Percentiles rank a stretch among this genome's conserved stretches.
Conservation (phyloP, 2,113 vertebrate genomes). For the Nematolebias whitei region DNA sequence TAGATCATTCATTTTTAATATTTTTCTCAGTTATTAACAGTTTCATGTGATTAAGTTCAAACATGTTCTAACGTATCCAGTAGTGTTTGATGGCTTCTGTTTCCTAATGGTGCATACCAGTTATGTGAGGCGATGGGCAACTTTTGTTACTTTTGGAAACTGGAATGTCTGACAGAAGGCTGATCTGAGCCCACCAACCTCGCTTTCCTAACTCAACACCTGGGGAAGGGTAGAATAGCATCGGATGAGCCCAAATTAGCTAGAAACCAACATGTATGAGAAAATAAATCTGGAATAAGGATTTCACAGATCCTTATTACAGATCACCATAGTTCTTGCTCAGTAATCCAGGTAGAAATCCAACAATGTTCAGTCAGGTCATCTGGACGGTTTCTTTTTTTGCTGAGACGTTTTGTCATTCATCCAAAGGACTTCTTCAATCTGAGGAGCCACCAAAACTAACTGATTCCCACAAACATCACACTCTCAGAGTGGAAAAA, state of each 20-base stretch:
- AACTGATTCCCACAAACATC: no score
- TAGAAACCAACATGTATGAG: background rate
- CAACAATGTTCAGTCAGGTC: no score
- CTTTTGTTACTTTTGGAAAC: constrained; percentile 22
- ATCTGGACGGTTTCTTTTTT: no score
- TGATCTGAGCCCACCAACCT: background rate
- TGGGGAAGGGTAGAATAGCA: background rate
- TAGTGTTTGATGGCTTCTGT: background rate
- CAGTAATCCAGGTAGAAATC: no score
- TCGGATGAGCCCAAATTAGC: background rate
- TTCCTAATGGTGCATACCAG: constrained; percentile 56
- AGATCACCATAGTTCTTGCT: no score
- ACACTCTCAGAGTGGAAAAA: no score
- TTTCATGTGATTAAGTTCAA: background rate
- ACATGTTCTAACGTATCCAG: background rate
- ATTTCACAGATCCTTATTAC: no score
- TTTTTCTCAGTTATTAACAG: no score
- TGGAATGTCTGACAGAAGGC: constrained; percentile 10
- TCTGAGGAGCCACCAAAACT: no score
- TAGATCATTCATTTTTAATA: background rate
- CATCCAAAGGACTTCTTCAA: no score
- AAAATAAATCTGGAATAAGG: no score
- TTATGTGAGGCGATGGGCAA: constrained; percentile 48
- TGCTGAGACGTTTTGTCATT: no score
- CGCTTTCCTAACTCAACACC: background rate